Evolutionary conservation across 2,113 vertebrate species (phyloP).

Genomic region (Xenopus laevis): DNA sequence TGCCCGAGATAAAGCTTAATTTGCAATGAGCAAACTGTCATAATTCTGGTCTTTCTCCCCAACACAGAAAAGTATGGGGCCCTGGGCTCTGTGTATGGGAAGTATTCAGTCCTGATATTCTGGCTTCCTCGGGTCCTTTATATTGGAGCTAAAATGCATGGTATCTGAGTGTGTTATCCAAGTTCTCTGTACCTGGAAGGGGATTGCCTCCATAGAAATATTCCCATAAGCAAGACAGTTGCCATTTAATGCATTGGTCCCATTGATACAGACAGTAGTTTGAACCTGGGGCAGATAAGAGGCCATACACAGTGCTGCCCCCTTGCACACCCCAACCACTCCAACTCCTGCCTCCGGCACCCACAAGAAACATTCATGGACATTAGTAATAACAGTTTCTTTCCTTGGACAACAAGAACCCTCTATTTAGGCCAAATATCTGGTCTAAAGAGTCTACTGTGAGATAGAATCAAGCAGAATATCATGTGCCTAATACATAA

Average conservation of each 20-base stretch:
- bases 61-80: slow-evolving; percentile 52
- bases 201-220: no score
- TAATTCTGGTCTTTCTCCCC: no score
- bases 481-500: no score
- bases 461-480: no score
- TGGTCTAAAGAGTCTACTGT: no score
- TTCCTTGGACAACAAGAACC: no score
- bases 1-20: slow-evolving; percentile 46
- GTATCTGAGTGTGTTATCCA: background rate
- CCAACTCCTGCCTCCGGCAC: slow-evolving; percentile 55
- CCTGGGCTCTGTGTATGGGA: slow-evolving; percentile 45
- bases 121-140: background rate
- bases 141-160: background rate
- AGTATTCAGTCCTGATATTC: background rate
- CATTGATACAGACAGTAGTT: no score
- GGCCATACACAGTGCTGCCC: slow-evolving; percentile 55
- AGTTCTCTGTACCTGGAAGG: background rate
- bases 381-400: no score
- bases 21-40: slow-evolving; percentile 52
- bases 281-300: slow-evolving; percentile 47
- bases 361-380: slow-evolving; percentile 44
- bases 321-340: slow-evolving; percentile 53
- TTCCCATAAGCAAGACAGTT: no score
- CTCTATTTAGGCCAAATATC: no score
- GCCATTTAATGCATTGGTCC: no score